Base-by-base conservation (phyloP, 2,113 vertebrate genomes). In the Hippocampus mohnikei region DNA sequence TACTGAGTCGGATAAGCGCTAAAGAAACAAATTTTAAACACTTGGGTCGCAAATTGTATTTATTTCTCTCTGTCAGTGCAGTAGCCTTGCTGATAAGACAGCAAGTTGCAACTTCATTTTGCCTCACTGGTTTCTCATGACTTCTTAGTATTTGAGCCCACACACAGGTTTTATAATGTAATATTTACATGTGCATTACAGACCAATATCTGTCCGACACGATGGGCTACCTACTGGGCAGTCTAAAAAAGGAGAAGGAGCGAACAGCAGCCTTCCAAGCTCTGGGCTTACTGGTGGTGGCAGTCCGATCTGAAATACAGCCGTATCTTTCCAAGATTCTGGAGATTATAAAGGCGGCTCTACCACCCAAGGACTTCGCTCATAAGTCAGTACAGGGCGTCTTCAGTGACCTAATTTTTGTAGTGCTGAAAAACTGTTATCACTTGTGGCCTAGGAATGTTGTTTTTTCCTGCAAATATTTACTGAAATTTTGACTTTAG, bases 201-300 rank as follows among this genome's bases (percentile, higher is more conserved):
- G 97, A 98, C 79, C 95, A 97, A 88, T 98, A 99, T 83, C 93
- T 99, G 78, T 93, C 94, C 4, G 97, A 99, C 84, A 96, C 97
- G 9, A 98, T 99, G 96, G 94, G 93, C 75, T 96, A 99, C 60
- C 92, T 99, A 79, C 91, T 99, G 67, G 95, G 92, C 79, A 96
- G 94, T 63, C 93, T 99, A 77, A 97, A 98, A 88, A 98, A 98
- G 76, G 97, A 99, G 82, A 98, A 98, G 81, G 97, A 99, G 71
- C 84, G 97, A 3, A 98, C 95, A 0, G 94, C 96, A 55, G 96
- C 96, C 11, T 99, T 98, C 87, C 97, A 99, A 81, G 96, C 97
- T 20, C 85, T 98, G 78, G 97, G 97, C 8, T 92, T 99, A 33
- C 93, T 99, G 75, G 98, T 96, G 2, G 96, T 99, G 73, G 97